Evolutionary conservation across 2,888 invertebrate genomes (phyloP), one percentile per base, ranked within the genome.

Genomic region (Xanthostigma xanthostigma): DNA sequence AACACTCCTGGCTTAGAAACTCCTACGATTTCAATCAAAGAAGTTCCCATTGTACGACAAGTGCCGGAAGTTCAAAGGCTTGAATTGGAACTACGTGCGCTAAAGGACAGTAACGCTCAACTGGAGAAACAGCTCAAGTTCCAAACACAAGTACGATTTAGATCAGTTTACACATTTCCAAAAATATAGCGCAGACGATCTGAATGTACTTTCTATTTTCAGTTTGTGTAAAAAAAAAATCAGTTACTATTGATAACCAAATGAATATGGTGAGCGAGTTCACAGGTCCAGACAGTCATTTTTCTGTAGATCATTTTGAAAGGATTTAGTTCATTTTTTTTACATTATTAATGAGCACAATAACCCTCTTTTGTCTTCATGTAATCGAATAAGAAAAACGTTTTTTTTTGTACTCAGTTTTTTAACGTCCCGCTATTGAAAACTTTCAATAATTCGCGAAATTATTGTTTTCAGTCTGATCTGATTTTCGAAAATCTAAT

Each of bases 121-220:
- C 70, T 86, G 40, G 83, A 84, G 59, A 84, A 81, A 57, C 88
- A 90, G 59, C 68, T 88, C n/a, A 87, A 85, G 60, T 87, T 88
- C 62, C 90, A 90, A 70, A 81, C 80, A 11, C 88, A 90, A 69
- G 83, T 79, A 60, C 48, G 44, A 46, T 40, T 46, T 46, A 47
- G 10, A 39, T 49, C 52, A 51, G 42, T 27, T 34, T 11, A n/a
- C 13, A 27, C 14, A 36, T 34, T 33, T 48, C 17, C 3, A 37
- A 33, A 13, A 41, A 13, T 27, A 10, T 37, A 8, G 14, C n/a
- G 13, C n/a, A 44, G 14, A n/a, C n/a, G n/a, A n/a, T 17, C 17
- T 17, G 17, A 17, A 17, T 3, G 4, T 17, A 17, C 17, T 17
- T 17, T 17, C 17, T 17, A 4, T 17, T 4, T n/a, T n/a, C n/a